Evolutionary conservation across 2,113 vertebrate species (phyloP).

Genomic region (Cryptotis parvus): DNA sequence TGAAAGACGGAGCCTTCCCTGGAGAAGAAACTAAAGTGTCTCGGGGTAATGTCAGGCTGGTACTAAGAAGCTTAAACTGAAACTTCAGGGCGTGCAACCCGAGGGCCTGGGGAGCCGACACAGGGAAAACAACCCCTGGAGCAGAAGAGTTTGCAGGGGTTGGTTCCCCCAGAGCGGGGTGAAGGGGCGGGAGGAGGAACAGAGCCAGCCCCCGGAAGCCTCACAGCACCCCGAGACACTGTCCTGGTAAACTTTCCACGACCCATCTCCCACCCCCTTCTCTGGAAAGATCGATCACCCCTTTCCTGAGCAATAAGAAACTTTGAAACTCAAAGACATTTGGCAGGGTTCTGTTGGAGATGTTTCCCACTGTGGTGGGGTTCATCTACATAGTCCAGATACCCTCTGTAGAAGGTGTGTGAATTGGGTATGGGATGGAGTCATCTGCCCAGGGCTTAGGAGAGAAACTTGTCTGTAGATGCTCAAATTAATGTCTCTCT

Average conservation of each 20-base stretch:
- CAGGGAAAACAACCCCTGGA: background rate
- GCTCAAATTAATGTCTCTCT: background rate
- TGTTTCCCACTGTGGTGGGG: background rate
- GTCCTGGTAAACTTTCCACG: background rate
- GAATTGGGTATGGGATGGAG: background rate
- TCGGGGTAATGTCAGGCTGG: background rate
- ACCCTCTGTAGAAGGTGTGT: background rate
- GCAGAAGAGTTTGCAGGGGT: fast-evolving
- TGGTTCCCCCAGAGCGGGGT: background rate
- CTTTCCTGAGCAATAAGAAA: background rate
- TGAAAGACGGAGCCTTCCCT: background rate
- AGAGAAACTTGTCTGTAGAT: background rate
- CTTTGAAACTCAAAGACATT: background rate
- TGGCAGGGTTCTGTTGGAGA: background rate
- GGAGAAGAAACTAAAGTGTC: background rate
- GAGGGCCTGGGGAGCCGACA: background rate
- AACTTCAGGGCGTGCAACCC: background rate
- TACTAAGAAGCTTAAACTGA: background rate
- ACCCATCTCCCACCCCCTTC: background rate
- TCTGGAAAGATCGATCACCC: background rate
- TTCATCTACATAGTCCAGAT: background rate
- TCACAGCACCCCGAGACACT: background rate
- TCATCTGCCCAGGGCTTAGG: background rate
- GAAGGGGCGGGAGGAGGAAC: background rate
- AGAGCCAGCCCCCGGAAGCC: background rate